A percentile compares a stretch with the other conserved stretches of the same genome.
phyloP scores from a whole-genome alignment of 2,113 vertebrate species.

The Promerops cafer region DNA sequence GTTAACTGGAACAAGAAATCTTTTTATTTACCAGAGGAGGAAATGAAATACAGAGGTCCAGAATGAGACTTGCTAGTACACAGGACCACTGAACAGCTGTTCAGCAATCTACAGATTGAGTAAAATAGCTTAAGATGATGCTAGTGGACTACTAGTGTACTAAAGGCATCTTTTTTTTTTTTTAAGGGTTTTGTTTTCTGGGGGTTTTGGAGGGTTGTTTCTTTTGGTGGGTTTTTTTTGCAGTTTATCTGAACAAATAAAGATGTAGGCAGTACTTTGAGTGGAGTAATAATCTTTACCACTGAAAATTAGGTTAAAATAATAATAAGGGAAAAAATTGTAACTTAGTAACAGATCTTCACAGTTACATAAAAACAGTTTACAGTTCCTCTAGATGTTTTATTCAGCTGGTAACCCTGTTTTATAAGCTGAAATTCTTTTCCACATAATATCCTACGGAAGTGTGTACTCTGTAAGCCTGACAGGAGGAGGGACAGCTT shows the following conservation, averaged over 20 bases:
- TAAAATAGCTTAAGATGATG: not conserved
- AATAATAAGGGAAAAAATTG: not conserved
- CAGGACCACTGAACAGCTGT: not conserved
- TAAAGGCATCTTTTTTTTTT: not conserved
- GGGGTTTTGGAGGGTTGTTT: not conserved
- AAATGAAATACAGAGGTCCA: not conserved
- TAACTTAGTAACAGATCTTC: not conserved
- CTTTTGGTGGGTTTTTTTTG: not conserved
- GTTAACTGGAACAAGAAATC: not conserved
- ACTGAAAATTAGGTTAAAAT: not conserved
- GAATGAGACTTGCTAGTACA: not conserved
- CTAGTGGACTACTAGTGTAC: not conserved
- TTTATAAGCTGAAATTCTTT: constrained; percentile 18
- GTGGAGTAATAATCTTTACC: not conserved
- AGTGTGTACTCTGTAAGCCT: not conserved
- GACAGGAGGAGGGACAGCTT: not conserved
- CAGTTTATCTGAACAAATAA: not conserved
- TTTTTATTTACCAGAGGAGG: not conserved
- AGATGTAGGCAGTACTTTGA: not conserved
- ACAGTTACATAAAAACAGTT: not conserved
- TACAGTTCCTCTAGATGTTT: not conserved
- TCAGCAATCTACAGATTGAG: not conserved
- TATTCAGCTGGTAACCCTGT: not conserved
- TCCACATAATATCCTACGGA: not conserved
- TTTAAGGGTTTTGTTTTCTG: not conserved